phyloP scores from a whole-genome alignment of 2,797 vertebrate genomes.

The Crocodylus rhombifer region DNA sequence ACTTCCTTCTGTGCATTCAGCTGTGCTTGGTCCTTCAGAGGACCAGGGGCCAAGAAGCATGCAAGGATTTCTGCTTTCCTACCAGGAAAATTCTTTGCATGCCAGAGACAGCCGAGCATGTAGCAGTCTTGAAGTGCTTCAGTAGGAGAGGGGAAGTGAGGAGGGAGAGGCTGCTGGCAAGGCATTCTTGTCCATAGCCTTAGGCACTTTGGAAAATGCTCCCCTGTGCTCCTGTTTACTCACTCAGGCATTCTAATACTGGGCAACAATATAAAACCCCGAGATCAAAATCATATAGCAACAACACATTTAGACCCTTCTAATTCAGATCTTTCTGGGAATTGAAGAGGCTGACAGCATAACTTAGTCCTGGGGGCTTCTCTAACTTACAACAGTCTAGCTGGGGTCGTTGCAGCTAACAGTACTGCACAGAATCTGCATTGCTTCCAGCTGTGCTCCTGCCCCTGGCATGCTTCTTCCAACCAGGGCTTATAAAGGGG shows the following conservation, averaged over 20 bases:
- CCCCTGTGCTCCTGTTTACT: accelerated
- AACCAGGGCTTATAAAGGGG: neutral
- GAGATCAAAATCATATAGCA: neutral
- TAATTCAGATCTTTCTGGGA: neutral
- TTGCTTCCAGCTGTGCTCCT: neutral
- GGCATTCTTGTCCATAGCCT: too few species aligned
- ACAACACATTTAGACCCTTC: neutral
- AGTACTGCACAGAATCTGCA: neutral
- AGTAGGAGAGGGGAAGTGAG: too few species aligned
- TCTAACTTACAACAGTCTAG: neutral
- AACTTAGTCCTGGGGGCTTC: neutral
- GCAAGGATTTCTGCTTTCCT: too few species aligned
- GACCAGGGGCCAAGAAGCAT: too few species aligned
- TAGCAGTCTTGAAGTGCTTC: too few species aligned
- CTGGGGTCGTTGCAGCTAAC: neutral
- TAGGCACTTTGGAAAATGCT: neutral
- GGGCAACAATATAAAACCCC: neutral
- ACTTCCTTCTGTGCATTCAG: too few species aligned
- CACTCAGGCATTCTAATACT: neutral
- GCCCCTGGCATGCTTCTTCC: neutral
- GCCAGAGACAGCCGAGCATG: too few species aligned
- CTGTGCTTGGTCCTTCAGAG: too few species aligned
- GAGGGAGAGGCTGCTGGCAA: too few species aligned
- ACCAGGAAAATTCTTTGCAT: too few species aligned
- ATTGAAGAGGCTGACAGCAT: neutral